Evolutionary conservation across 37 sponge, comb jelly and placozoan species (phyloP).

Genomic region (Aplysina aerophoba): DNA sequence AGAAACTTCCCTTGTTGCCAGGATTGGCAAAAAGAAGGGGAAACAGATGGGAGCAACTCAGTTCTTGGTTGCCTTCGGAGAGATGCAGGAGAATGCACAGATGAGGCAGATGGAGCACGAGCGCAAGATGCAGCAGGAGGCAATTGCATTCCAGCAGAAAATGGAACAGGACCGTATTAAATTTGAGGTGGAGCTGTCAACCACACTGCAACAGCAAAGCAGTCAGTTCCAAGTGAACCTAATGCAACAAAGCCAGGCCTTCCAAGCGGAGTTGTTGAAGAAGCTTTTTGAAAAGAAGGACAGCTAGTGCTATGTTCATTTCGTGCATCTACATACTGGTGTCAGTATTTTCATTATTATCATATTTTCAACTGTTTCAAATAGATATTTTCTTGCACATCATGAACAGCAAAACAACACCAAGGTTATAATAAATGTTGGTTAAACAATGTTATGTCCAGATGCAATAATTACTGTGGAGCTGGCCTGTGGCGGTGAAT

Average conservation of each 20-base stretch:
- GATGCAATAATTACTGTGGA: neutral
- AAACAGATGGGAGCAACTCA: neutral
- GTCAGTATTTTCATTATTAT: no score
- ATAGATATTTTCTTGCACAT: no score
- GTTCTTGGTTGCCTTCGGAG: neutral
- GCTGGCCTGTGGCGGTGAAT: constrained; percentile 4
- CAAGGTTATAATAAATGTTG: no score
- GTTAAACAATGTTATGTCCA: no score
- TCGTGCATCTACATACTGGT: no score
- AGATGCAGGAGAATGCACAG: neutral
- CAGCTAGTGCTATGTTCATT: no score
- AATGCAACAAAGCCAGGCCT: neutral
- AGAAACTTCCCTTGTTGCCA: neutral
- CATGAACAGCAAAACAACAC: no score
- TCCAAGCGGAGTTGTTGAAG: constrained; percentile 1
- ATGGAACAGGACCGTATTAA: constrained; percentile 4
- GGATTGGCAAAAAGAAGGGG: neutral
- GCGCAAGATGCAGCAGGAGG: neutral
- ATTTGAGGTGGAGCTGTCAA: neutral
- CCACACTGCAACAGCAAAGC: neutral
- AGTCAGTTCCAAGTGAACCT: neutral
- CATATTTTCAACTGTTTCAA: no score
- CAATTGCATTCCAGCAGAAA: neutral
- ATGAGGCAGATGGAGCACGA: neutral
- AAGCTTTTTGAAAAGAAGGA: neutral